Base-by-base conservation (phyloP, 64 coral and sea anemone species). In the Porites australiensis region DNA sequence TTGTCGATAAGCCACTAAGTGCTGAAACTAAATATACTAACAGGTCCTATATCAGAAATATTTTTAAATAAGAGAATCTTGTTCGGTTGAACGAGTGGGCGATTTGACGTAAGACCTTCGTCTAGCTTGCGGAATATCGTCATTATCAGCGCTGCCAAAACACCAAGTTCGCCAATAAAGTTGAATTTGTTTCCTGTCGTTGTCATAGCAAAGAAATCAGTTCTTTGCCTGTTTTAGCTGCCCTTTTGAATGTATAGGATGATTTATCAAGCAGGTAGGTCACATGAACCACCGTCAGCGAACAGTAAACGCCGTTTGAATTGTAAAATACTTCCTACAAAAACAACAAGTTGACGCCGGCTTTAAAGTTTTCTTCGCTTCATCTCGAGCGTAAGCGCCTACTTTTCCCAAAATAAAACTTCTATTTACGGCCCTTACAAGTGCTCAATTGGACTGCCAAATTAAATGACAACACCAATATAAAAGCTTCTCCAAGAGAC, bases 391-490 rank as follows among this genome's bases (percentile, higher is more conserved):
- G 73, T 15, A 76, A 50, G 73, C 45, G 73, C 3, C 16, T 18
- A 67, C 75, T 47, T 84, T 61, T 9, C 3, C 63, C 46, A 67
- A 84, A 84, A 84, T 84, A 84, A 84, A 84, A 84, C 63, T 68
- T 44, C 61, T 84, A 84, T 84, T 84, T 84, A 68, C 44, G 63
- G 62, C 16, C 62, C 10, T 52, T 69, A 84, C 81, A 84, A 84
- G 81, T 69, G 81, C 81, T 51, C 81, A 84, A 84, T 84, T 84
- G 81, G 69, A 84, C 61, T 84, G 61, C 81, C 81, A 84, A 84
- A 84, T 84, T 67, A 84, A 84, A 84, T 84, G 61, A 84, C 81
- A 84, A 84, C 44, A 49, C 61, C 81, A 84, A 67, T 84, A 84
- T 50, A 84, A 67, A 81, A 65, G 47, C 18, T 37, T 46, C 81